phyloP scores from a whole-genome alignment of 92 coral and sea anemone species.

The Siderastrea radians region DNA sequence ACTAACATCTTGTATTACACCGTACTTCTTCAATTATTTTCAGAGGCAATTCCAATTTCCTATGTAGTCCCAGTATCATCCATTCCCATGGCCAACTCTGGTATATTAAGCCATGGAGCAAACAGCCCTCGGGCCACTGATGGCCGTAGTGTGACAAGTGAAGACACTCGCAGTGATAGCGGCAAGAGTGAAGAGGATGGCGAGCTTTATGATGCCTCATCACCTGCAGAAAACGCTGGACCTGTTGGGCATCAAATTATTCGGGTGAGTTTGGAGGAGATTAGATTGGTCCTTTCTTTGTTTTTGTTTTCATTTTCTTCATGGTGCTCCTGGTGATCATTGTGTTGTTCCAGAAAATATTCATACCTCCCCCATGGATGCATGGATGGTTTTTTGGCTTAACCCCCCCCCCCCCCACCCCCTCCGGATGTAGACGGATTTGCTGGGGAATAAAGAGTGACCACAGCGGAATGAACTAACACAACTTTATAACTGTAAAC shows the following conservation, averaged over 20 bases:
- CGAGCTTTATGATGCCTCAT: slow-evolving; percentile 76
- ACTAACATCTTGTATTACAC: not conserved
- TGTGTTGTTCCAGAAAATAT: no score
- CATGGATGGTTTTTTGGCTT: no score
- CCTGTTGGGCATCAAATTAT: slow-evolving; percentile 76
- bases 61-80: slow-evolving; percentile 84
- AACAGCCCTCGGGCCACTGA: slow-evolving; percentile 89
- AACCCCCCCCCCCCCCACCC: no score
- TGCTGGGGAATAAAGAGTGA: no score
- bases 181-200: slow-evolving; percentile 91
- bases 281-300: not conserved
- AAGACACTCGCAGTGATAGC: slow-evolving; percentile 93
- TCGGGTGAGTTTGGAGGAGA: slow-evolving; percentile 55
- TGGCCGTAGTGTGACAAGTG: slow-evolving; percentile 92
- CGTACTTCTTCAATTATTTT: not conserved
- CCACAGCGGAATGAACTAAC: no score
- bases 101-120: slow-evolving; percentile 75
- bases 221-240: slow-evolving; percentile 56
- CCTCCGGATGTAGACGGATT: no score
- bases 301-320: not conserved
- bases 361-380: no score
- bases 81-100: slow-evolving; percentile 76
- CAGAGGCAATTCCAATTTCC: slow-evolving; percentile 88
- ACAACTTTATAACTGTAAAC: no score
- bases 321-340: no score